Conservation (phyloP, 2,888 invertebrate species). For the Spodoptera exigua region DNA sequence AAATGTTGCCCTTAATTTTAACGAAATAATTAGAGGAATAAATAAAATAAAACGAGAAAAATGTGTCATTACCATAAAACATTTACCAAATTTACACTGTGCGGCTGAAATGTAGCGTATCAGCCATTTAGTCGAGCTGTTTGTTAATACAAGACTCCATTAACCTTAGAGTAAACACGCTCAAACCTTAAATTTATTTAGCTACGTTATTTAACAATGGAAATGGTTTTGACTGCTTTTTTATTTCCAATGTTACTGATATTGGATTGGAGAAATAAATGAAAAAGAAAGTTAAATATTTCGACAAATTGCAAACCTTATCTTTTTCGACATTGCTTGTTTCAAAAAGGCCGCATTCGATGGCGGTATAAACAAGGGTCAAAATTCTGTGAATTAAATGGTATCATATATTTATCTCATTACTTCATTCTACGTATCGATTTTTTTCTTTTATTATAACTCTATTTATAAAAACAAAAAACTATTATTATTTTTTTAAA, state of each 20-base stretch:
- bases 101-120: constrained; percentile 27
- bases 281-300: too few relatives aligned
- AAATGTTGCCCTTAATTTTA: constrained; percentile 7
- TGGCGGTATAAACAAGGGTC: too few relatives aligned
- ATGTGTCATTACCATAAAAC: constrained; percentile 29
- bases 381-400: too few relatives aligned
- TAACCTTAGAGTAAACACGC: constrained; percentile 29
- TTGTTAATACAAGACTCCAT: constrained; percentile 32
- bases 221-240: not conserved
- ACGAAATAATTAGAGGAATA: constrained; percentile 9
- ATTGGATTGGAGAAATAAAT: too few relatives aligned
- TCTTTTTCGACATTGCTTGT: too few relatives aligned
- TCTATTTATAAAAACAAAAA: too few relatives aligned
- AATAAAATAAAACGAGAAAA: constrained; percentile 16
- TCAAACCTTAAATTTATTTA: constrained; percentile 2
- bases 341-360: too few relatives aligned
- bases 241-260: not conserved
- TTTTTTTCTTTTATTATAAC: too few relatives aligned
- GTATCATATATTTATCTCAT: too few relatives aligned
- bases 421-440: too few relatives aligned
- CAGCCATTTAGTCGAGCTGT: constrained; percentile 19
- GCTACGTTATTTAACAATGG: not conserved
- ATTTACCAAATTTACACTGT: constrained; percentile 32
- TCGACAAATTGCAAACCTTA: too few relatives aligned
- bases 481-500: too few relatives aligned